Percentiles rank a stretch among this genome's conserved stretches.
phyloP scores from a whole-genome alignment of 2,797 vertebrate species.

The Anabas testudineus region DNA sequence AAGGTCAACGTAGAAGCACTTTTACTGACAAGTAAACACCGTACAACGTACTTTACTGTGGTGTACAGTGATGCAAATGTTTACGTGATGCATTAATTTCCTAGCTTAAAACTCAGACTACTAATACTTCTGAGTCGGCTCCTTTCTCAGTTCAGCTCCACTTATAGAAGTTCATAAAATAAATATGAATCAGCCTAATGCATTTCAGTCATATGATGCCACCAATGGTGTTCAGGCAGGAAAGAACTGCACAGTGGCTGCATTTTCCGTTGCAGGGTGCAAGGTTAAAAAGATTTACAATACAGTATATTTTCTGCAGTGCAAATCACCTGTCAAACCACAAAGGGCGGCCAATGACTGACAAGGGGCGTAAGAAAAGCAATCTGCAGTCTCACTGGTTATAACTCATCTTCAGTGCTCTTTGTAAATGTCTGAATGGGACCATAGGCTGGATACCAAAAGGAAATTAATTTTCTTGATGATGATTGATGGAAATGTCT shows the following conservation, averaged over 20 bases:
- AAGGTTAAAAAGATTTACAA: neutral
- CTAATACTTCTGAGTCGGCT: neutral
- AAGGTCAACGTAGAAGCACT: too few relatives aligned
- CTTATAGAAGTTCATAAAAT: neutral
- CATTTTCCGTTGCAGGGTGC: neutral
- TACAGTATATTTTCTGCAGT: neutral
- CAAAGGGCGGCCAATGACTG: slow-evolving; percentile 2
- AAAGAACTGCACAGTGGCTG: neutral
- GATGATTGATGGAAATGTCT: slow-evolving; percentile 7
- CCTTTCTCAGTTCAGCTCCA: neutral
- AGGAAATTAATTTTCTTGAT: slow-evolving; percentile 1
- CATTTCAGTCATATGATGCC: neutral
- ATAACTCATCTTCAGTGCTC: slow-evolving; percentile 11
- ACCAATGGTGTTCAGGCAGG: neutral
- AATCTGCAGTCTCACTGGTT: neutral
- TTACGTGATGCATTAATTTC: neutral
- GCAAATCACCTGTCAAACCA: slow-evolving; percentile 1
- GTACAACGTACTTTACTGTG: slow-evolving; percentile 1
- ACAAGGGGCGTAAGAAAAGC: neutral
- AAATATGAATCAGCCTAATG: neutral
- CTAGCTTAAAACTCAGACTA: slow-evolving; percentile 7
- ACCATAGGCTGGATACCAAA: neutral
- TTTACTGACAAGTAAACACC: slow-evolving; percentile 15
- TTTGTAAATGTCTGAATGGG: slow-evolving; percentile 9
- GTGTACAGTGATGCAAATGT: slow-evolving; percentile 21